phyloP scores from a whole-genome alignment of 2,888 invertebrate genomes.

The Acrobasis suavella region DNA sequence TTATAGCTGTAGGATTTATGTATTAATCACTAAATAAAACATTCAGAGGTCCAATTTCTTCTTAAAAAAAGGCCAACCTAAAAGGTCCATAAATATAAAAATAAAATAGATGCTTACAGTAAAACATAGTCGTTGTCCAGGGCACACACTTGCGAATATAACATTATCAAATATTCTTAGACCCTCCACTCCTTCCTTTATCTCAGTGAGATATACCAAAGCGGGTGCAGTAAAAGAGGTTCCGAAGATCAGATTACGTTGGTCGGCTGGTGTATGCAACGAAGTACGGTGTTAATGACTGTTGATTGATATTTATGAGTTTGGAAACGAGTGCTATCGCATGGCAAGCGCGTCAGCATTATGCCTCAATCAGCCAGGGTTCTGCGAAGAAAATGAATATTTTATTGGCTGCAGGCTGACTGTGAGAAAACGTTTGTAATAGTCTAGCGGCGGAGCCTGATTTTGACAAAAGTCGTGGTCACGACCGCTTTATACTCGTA shows the following conservation, averaged over 20 bases:
- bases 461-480: no score
- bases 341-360: constrained; percentile 48
- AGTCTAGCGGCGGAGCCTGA: not conserved
- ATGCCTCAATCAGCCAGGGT: constrained; percentile 51
- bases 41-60: no score
- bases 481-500: no score
- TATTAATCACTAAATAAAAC: no score
- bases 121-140: no score
- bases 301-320: constrained; percentile 73
- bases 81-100: no score
- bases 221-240: constrained; percentile 22
- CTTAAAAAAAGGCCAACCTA: no score
- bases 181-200: constrained; percentile 28
- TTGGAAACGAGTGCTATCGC: constrained; percentile 57
- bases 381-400: constrained; percentile 18
- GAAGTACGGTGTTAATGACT: constrained; percentile 47
- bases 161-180: constrained; percentile 33
- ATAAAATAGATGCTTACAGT: no score
- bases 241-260: constrained; percentile 35
- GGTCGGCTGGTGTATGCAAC: constrained; percentile 40
- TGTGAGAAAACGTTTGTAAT: not conserved
- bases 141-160: constrained; percentile 31
- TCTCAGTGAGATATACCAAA: constrained; percentile 5
- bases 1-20: no score
- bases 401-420: constrained; percentile 7